Evolutionary conservation across 2,113 vertebrate species (phyloP).

Genomic region (Morphnarchus princeps): DNA sequence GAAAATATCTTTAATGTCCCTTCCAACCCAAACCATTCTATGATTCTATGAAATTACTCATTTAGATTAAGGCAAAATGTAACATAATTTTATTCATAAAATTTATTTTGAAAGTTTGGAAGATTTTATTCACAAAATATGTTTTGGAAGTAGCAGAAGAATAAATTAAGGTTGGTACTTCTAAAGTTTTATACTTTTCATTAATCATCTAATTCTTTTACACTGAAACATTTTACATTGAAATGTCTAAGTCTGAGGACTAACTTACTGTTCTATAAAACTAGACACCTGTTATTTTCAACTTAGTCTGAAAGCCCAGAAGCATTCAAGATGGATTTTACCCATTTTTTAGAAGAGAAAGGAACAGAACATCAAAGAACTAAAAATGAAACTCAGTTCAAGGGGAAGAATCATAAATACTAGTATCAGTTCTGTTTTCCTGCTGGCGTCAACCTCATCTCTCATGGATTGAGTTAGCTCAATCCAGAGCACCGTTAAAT

Average conservation of each 20-base stretch:
- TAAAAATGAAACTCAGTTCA: not conserved
- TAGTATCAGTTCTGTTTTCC: not conserved
- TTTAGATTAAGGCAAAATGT: not conserved
- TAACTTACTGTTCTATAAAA: not conserved
- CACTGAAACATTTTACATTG: not conserved
- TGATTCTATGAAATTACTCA: not conserved
- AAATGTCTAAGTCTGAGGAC: not conserved
- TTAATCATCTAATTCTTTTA: not conserved
- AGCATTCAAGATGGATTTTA: not conserved
- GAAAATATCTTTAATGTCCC: no score
- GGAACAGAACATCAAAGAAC: not conserved
- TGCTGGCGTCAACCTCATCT: not conserved
- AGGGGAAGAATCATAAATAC: not conserved
- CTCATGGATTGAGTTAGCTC: not conserved
- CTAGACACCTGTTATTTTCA: not conserved
- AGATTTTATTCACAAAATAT: not conserved
- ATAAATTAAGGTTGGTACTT: not conserved
- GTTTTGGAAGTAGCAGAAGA: not conserved
- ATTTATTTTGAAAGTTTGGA: not conserved
- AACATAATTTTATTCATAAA: not conserved
- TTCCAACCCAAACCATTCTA: no score
- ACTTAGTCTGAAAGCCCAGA: not conserved
- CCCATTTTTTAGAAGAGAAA: not conserved
- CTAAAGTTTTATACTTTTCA: not conserved
- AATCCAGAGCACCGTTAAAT: not conserved